Base-by-base conservation (phyloP, 2,888 invertebrate genomes). In the Drymonia ruficornis region DNA sequence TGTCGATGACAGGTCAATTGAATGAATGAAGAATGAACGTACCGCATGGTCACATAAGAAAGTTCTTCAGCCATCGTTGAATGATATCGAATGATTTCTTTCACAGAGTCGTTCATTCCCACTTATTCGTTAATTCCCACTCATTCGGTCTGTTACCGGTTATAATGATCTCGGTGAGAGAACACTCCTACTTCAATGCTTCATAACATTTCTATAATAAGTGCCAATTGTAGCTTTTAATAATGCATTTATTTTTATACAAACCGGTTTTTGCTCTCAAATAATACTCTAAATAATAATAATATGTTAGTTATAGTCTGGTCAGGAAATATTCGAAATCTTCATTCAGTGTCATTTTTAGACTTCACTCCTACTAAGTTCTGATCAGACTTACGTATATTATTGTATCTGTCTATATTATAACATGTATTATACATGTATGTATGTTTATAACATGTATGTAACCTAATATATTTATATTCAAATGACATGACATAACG, bases 201-300 rank as follows among this genome's bases (percentile, higher is more conserved):
- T 45, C 45, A 54, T 18, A 0, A 19, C 43, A 49, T 49, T 2
- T 50, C 53, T 44, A 53, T 29, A 61, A 29, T 56, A 63, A 63
- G 61, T 72, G 74, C 76, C 76, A 78, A 77, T 52, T 47, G 13
- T 80, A 74, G 67, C 64, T 61, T 55, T 55, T 67, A 69, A 59
- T 64, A 46, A 50, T 71, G 81, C 80, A 83, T 83, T 83, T 74
- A 73, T 63, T 67, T 62, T 56, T 58, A 55, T 53, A 46, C 51
- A 52, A 43, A 42, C 52, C 45, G 56, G 40, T 48, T 44, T 16
- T 9, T 43, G 38, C 53, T 51, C 49, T 60, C 48, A 31, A 47
- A 55, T 42, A 46, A 8, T 16, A 49, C 31, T 28, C 28, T 53
- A 31, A 45, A 38, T 46, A 48, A 5, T 36, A n/a, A 36, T 4